Evolutionary conservation across 2,113 vertebrate species (phyloP).

Genomic region (Corythornis madagascariensis): DNA sequence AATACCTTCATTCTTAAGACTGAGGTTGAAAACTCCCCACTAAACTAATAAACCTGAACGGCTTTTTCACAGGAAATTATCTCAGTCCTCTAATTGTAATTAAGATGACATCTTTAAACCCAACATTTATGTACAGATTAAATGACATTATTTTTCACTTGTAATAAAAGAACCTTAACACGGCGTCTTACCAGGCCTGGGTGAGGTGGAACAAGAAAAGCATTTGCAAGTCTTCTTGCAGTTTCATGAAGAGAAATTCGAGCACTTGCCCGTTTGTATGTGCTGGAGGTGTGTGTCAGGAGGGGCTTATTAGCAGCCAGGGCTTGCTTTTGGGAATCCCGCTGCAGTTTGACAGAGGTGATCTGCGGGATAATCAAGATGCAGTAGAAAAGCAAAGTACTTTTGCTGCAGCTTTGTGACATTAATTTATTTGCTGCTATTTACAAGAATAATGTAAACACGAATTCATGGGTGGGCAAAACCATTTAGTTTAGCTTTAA

Average conservation of each 20-base stretch:
- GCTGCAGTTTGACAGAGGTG: not conserved
- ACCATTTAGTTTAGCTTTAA: not conserved
- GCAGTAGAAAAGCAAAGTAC: not conserved
- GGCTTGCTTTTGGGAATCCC: not conserved
- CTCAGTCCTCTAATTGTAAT: constrained; percentile 27
- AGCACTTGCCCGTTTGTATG: not conserved
- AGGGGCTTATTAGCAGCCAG: not conserved
- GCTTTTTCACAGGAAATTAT: not conserved
- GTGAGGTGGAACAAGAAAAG: not conserved
- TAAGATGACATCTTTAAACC: constrained; percentile 2
- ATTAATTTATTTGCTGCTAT: not conserved
- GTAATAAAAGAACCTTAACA: not conserved
- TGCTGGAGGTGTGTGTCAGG: not conserved
- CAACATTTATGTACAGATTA: not conserved
- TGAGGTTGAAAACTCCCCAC: not conserved
- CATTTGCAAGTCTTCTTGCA: not conserved
- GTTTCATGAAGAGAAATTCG: not conserved
- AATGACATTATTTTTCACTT: constrained; percentile 7
- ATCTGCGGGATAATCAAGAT: not conserved
- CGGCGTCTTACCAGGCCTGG: not conserved
- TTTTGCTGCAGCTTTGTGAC: not conserved
- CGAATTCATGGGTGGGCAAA: not conserved
- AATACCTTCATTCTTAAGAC: not conserved
- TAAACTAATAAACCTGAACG: constrained; percentile 17
- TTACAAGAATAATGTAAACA: not conserved